Conservation (phyloP, 2,888 invertebrate species). For the Steromphala cineraria region DNA sequence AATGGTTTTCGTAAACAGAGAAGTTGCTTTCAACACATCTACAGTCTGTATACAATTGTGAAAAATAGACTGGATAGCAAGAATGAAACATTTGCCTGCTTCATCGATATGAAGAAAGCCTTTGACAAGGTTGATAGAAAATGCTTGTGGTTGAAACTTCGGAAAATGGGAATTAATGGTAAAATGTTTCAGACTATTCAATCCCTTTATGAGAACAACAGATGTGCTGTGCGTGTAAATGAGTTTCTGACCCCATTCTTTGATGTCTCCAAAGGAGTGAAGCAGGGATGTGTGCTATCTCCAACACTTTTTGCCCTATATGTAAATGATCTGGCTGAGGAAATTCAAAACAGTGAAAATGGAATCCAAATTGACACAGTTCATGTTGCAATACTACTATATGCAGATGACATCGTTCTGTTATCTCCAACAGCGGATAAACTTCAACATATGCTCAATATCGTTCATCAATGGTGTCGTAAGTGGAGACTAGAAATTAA, state of each 20-base stretch:
- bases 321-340: not conserved
- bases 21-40: not conserved
- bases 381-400: not conserved
- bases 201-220: not conserved
- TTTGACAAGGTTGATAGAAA: not conserved
- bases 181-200: not conserved
- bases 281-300: not conserved
- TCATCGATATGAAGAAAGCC: not conserved
- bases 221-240: not conserved
- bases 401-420: not conserved
- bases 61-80: not conserved
- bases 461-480: not conserved
- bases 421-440: not conserved
- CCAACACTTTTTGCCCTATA: not conserved
- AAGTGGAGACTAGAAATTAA: not conserved
- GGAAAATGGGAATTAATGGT: not conserved
- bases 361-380: not conserved
- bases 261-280: not conserved
- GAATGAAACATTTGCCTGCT: not conserved
- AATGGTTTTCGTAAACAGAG: not conserved
- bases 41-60: not conserved
- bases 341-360: not conserved
- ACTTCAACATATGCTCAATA: not conserved
- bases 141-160: not conserved
- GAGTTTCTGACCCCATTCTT: not conserved